Percentiles rank a stretch among this genome's conserved stretches.
Conservation (phyloP, 2,113 vertebrate genomes). For the Benitochromis conjunctus region DNA sequence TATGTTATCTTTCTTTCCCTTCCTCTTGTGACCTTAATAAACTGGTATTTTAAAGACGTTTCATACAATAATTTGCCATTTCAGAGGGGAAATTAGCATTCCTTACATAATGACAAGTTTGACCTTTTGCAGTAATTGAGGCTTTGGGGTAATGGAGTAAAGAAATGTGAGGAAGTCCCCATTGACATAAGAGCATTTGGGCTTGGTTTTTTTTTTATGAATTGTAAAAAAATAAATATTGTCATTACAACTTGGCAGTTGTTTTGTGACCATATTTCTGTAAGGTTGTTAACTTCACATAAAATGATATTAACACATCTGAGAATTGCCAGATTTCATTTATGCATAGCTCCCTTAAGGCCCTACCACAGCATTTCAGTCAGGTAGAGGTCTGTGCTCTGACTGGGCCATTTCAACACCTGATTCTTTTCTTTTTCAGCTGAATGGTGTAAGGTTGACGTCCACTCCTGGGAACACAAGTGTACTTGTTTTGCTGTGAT, state of each 20-base stretch:
- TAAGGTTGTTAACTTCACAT: not conserved
- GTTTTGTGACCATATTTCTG: not conserved
- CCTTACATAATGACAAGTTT: slow-evolving; percentile 46
- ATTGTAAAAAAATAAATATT: not conserved
- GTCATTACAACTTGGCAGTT: not conserved
- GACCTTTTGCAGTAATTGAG: slow-evolving; percentile 56
- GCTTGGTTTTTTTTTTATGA: not conserved
- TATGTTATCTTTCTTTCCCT: not conserved
- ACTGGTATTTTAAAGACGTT: slow-evolving; percentile 60
- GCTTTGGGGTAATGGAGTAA: slow-evolving; percentile 11
- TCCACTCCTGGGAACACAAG: not conserved
- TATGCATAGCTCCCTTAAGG: not conserved
- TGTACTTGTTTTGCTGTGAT: not conserved
- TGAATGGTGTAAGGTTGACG: not conserved
- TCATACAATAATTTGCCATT: slow-evolving; percentile 58
- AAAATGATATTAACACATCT: not conserved
- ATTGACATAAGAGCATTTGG: slow-evolving; percentile 6
- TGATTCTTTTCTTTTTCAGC: not conserved
- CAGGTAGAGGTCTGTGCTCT: not conserved
- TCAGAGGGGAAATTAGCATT: slow-evolving; percentile 59
- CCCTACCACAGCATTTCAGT: not conserved
- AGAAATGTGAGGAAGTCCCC: not conserved
- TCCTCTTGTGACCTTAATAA: slow-evolving; percentile 50
- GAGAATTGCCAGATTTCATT: not conserved
- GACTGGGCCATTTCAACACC: too few relatives aligned